These are phyloP conservation scores for Eretmochelys imbricata DNA, from an alignment of 2,113 vertebrate genomes.

Conservation along the genomic window DNA sequence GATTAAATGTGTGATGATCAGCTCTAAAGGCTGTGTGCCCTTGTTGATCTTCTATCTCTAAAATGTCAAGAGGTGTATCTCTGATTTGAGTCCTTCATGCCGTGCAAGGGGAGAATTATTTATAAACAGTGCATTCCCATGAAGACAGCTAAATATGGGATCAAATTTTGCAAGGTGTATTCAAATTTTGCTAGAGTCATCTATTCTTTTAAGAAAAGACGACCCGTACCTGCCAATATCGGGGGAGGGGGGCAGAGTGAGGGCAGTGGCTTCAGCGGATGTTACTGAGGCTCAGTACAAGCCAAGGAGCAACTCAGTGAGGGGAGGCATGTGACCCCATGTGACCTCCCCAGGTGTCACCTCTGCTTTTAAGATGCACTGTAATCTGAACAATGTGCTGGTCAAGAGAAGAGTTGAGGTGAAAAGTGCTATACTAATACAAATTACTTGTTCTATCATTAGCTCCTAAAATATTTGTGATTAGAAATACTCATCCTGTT, in stretches of 20 bases:
- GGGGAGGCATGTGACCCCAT: background rate
- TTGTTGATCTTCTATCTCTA: background rate
- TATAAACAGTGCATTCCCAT: background rate
- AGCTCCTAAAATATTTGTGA: background rate
- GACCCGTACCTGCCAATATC: background rate
- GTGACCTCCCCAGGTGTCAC: background rate
- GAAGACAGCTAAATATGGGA: background rate
- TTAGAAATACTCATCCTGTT: background rate
- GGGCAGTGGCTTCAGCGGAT: background rate
- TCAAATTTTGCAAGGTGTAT: background rate
- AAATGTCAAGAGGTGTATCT: background rate
- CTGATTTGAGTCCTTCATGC: background rate
- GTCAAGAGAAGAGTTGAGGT: background rate
- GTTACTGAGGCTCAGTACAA: background rate
- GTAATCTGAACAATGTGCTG: background rate
- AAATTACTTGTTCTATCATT: background rate
- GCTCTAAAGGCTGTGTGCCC: background rate
- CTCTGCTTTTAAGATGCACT: background rate
- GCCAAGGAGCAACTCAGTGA: background rate
- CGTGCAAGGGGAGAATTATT: background rate
- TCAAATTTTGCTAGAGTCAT: background rate
- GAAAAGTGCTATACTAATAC: background rate
- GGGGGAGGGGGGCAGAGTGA: background rate
- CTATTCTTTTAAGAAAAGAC: background rate
- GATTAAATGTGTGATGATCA: background rate